Base-by-base conservation (phyloP, 2,113 vertebrate species). In the Corvus moneduloides region DNA sequence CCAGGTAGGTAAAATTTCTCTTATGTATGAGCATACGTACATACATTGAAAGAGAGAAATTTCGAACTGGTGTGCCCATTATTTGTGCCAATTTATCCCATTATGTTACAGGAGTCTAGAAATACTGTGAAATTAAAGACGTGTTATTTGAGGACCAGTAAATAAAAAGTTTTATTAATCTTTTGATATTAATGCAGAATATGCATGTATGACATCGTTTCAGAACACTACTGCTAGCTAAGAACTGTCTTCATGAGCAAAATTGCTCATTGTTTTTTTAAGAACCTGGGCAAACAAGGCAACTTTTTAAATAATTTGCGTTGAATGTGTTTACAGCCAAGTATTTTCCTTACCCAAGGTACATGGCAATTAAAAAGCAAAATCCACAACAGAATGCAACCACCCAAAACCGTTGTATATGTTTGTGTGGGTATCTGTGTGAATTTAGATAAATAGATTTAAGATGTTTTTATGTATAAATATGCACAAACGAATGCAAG, bases 401-500 rank as follows among this genome's bases (percentile, higher is more conserved):
- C 22, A 28, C n/a, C 6, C 43, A 6, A 85, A 72, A 1, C 1
- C 2, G 11, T 51, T 69, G 20, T 51, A 27, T 74, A 9, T 59
- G 0, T 35, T 1, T 59, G 0, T 43, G 1, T 68, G 7, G 20
- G 4, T 41, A 33, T 62, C 30, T 61, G 9, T 43, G 5, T 59
- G 10, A 66, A 19, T 88, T 67, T 84, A 56, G 43, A 27, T 46
- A 37, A 54, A 28, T 18, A 32, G n/a, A 43, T 76, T 82, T 37
- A 6, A 56, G 54, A 18, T 71, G 8, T 19, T 62, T 67, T 85
- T 74, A 16, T 54, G 8, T 54, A 28, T 37, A 61, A 61, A 61
- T 61, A 52, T 27, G 54, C 32, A 54, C 16, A 66, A 33, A 27
- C 0, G 0, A 28, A 43, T 71, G 44, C n/a, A 76, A 13, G 41